Evolutionary conservation across 2,888 invertebrate species (phyloP), one percentile per base, ranked within the genome.

Genomic region (Pecten maximus): DNA sequence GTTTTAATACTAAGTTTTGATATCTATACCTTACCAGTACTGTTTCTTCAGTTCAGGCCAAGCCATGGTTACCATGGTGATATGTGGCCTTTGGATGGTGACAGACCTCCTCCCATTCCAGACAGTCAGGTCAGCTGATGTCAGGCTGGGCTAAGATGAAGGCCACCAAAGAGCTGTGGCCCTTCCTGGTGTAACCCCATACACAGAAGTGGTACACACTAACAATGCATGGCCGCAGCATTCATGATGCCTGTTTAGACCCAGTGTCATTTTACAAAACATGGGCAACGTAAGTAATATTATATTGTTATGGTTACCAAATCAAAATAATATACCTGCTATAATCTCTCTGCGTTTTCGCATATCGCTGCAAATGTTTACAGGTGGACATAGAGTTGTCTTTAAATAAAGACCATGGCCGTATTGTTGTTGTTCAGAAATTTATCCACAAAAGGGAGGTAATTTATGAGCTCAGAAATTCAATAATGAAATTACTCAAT

Each of bases 161-260:
- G 74, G 74, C 16, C 74, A 74, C 28, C 35, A 28, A 74, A 74
- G 74, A 74, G 28, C 74, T 74, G 74, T 74, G 74, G 74, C 74
- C 74, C 35, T 54, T 54, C 54, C 23, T 19, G n/a, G n/a, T n/a
- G 74, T 74, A 35, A 74, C 74, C n/a, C n/a, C 74, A 74, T 74
- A 74, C n/a, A n/a, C n/a, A 35, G 35, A 74, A 74, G 35, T 35
- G 74, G 74, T n/a, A 44, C 44, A 74, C 28, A 74, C 35, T 35
- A 74, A 74, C 74, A 74, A 94, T 94, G 94, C 94, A 94, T 92
- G 94, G 94, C 50, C 93, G n/a, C n/a, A 94, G 92, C 93, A 93
- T 89, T 91, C n/a, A 93, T 89, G 94, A 94, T 88, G 90, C 91
- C 88, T 94, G 92, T 91, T 89, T 94, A 92, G 93, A 94, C 89